Evolutionary conservation across 2,888 invertebrate genomes (phyloP), one percentile per base, ranked within the genome.

Genomic region (Drosophila helvetica): DNA sequence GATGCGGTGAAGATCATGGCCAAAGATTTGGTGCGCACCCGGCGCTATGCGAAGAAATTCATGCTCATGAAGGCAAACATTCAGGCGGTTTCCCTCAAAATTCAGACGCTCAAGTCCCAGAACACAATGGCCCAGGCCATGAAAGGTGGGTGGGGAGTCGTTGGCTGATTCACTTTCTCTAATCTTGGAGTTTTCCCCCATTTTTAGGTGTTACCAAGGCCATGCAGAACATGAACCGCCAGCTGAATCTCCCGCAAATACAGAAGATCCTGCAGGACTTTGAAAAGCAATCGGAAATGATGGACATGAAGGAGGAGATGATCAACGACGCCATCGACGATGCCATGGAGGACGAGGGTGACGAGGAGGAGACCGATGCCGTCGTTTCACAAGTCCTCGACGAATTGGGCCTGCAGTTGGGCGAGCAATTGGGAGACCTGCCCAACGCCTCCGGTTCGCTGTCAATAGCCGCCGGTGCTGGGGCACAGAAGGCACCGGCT

Each of bases 301-400:
- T 99, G 99, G 99, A 99, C 91, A 99, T 99, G 99, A 99, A 99
- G 91, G 99, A 99, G 92, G 99, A 99, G 93, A 98, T 99, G 95
- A 99, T 99, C 96, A 98, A 98, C 91, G 99, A 99, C 92, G 99
- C 98, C 54, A 99, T 99, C 90, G 99, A 99, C 92, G 99, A 99
- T 93, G 99, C 99, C 1, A 98, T 99, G 96, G 99, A 98, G 86
- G 99, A 97, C 77, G 99, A 98, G 90, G 98, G 96, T 51, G 99
- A 99, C 91, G 98, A 99, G 91, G 98, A 99, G 90, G 99, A 99
- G 93, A 98, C 98, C 90, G 98, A 99, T 93, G 97, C 97, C 55
- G 96, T 99, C 83, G 98, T 99, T 38, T 94, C 96, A 1, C 98
- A 99, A 94, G 98, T 99, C 60, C 93, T 99, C 86, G 99, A 99